Evolutionary conservation across 2,888 invertebrate genomes (phyloP).

Genomic region (Dryobota labecula): DNA sequence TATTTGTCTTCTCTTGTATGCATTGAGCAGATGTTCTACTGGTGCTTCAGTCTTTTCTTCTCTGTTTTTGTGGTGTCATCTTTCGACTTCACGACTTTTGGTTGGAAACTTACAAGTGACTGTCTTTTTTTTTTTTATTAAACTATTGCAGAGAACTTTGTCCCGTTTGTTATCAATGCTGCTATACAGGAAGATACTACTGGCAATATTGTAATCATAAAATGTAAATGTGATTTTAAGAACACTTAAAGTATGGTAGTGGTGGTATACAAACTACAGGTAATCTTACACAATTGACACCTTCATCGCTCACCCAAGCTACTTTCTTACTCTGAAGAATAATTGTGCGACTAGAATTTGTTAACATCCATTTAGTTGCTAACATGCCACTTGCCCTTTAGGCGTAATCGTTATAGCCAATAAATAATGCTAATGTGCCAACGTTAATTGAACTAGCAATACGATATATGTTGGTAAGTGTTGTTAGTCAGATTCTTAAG

Average conservation of each 20-base stretch:
- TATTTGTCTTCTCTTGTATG: neutral
- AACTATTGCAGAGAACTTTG: neutral
- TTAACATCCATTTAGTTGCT: conserved; percentile 71
- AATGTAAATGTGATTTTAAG: conserved; percentile 21
- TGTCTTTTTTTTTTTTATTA: neutral
- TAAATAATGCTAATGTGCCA: conserved; percentile 78
- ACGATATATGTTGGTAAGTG: conserved; percentile 60
- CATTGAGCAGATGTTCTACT: neutral
- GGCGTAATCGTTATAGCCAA: conserved; percentile 73
- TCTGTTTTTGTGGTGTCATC: neutral
- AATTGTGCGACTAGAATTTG: conserved; percentile 62
- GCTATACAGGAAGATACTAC: neutral
- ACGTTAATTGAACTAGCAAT: conserved; percentile 74
- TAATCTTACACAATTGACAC: conserved; percentile 56
- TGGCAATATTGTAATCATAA: conserved; percentile 15
- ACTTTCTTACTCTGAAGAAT: conserved; percentile 64
- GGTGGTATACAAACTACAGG: conserved; percentile 7
- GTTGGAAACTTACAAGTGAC: neutral
- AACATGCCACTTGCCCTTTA: conserved; percentile 76
- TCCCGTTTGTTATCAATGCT: conserved; percentile 14
- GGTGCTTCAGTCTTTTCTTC: neutral
- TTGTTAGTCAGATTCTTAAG: conserved; percentile 58
- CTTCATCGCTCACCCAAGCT: conserved; percentile 41
- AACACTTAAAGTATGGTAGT: conserved; percentile 18
- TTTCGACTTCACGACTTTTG: neutral